Percentiles rank a stretch among this genome's conserved stretches.
phyloP scores from a whole-genome alignment of 2,797 vertebrate genomes.

The Hapalemur alaotrensis region DNA sequence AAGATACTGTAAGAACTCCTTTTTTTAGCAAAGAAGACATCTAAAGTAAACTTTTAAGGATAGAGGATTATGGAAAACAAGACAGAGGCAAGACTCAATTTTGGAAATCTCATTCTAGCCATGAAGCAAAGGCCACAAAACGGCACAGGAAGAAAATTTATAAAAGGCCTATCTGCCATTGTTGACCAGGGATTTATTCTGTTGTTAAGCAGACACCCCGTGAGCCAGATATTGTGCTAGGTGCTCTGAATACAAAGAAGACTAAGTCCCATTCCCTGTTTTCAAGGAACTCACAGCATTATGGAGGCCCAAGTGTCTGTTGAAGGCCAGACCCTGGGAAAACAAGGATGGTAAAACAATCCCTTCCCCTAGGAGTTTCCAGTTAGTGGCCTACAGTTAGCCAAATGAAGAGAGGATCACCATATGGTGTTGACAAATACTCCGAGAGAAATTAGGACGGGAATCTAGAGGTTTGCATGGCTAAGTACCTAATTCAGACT shows the following conservation, averaged over 20 bases:
- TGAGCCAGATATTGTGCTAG: background rate
- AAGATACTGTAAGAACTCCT: background rate
- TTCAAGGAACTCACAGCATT: background rate
- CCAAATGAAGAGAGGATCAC: background rate
- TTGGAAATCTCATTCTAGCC: constrained; percentile 46
- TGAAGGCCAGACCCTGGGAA: background rate
- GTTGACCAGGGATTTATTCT: constrained; percentile 43
- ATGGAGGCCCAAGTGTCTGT: background rate
- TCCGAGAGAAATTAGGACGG: background rate
- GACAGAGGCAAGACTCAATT: background rate
- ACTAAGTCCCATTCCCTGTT: background rate
- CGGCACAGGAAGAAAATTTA: constrained; percentile 33
- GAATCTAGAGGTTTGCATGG: background rate
- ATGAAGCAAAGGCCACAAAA: constrained; percentile 39
- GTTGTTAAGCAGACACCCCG: constrained; percentile 19
- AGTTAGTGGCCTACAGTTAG: background rate
- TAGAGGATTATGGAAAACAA: constrained; percentile 9
- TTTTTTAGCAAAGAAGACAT: background rate
- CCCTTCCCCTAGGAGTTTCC: background rate
- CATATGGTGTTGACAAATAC: background rate
- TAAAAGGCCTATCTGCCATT: constrained; percentile 22
- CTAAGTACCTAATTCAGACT: background rate
- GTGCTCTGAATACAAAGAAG: background rate
- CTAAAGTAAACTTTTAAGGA: background rate
- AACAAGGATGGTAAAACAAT: background rate